A percentile compares a stretch with the other conserved stretches of the same genome.
These are phyloP conservation scores for Nasonia giraulti DNA, from an alignment of 1,140 invertebrate genomes.

Conservation along the genomic window DNA sequence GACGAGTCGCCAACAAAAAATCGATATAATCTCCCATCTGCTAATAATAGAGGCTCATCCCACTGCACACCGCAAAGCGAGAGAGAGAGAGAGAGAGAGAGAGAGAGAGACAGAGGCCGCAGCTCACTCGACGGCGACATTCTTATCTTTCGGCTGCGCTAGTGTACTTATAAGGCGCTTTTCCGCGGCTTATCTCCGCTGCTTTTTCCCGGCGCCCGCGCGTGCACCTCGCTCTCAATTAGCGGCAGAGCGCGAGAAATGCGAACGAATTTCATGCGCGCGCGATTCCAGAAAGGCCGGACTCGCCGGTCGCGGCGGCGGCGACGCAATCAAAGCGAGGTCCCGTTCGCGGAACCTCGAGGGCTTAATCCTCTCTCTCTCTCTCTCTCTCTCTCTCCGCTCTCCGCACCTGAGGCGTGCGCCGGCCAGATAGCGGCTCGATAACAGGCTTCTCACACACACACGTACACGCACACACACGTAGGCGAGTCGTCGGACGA, in stretches of 20 bases:
- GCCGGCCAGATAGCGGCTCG: slow-evolving; percentile 39
- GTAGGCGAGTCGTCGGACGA: slow-evolving; percentile 47
- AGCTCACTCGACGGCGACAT: background rate
- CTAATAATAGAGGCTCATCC: slow-evolving; percentile 72
- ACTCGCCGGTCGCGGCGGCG: background rate
- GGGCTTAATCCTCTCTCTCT: slow-evolving; percentile 47
- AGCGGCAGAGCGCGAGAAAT: background rate
- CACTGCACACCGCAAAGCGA: background rate
- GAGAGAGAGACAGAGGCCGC: too few relatives aligned
- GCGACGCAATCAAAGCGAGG: slow-evolving; percentile 37
- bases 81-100: too few relatives aligned
- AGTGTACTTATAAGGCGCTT: slow-evolving; percentile 7
- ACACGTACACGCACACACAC: slow-evolving; percentile 5
- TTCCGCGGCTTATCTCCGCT: background rate
- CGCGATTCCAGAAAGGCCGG: background rate
- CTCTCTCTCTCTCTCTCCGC: too few relatives aligned
- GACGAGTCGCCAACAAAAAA: slow-evolving; percentile 63
- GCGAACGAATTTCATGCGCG: background rate
- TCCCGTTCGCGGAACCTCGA: slow-evolving; percentile 49
- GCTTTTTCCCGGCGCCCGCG: background rate
- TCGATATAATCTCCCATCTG: slow-evolving; percentile 73
- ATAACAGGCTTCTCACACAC: slow-evolving; percentile 17
- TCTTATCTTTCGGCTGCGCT: slow-evolving; percentile 38
- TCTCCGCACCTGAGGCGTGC: slow-evolving; percentile 35
- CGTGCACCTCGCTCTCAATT: background rate